Evolutionary conservation across 2,113 vertebrate genomes (phyloP).

Genomic region (Alexandromys fortis): DNA sequence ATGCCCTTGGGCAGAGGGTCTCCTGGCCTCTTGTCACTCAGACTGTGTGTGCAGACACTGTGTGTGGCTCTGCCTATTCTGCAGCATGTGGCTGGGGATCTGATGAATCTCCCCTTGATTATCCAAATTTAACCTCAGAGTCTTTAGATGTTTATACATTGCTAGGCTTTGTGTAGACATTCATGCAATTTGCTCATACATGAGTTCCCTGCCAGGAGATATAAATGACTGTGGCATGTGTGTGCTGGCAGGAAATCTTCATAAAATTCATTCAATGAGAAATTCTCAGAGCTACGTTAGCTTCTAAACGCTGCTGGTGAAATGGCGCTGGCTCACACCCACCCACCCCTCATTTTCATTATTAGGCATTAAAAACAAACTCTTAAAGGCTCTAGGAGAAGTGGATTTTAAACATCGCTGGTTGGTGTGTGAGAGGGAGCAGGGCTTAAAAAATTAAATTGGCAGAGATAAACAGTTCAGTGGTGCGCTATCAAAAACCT

Average conservation of each 20-base stretch:
- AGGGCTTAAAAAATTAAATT: background rate
- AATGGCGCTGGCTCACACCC: background rate
- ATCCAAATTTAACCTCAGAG: background rate
- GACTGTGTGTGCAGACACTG: background rate
- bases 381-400: background rate
- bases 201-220: background rate
- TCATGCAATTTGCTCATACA: background rate
- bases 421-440: background rate
- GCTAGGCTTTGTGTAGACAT: conserved; percentile 5
- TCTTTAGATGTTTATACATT: conserved; percentile 54
- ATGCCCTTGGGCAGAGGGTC: background rate
- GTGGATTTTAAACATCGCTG: background rate
- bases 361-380: conserved; percentile 9
- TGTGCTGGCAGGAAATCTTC: conserved; percentile 60
- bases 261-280: conserved; percentile 66
- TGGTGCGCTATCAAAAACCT: background rate
- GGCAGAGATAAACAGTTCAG: background rate
- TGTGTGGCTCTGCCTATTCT: background rate
- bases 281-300: conserved; percentile 61
- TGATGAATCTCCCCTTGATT: background rate
- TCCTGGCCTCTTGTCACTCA: rapidly evolving
- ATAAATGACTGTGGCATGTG: conserved; percentile 46
- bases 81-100: background rate
- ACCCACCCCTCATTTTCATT: background rate
- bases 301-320: conserved; percentile 51